These are phyloP conservation scores for Mesembrinibis cayennensis DNA, from an alignment of 2,113 vertebrate species.

Conservation along the genomic window DNA sequence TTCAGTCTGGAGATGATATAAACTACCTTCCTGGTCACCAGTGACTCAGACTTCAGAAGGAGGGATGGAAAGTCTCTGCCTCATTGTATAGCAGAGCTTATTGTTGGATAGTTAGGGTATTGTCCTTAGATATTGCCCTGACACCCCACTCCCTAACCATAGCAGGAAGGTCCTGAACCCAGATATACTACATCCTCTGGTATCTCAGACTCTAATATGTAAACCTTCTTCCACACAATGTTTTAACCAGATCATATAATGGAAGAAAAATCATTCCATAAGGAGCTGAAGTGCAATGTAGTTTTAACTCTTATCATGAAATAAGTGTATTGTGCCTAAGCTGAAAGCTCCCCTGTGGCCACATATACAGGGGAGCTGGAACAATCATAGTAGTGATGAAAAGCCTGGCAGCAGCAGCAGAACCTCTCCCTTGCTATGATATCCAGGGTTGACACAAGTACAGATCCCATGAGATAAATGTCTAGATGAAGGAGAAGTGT, in stretches of 20 bases:
- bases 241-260: neutral
- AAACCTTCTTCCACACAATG: neutral
- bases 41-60: neutral
- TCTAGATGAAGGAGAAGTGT: neutral
- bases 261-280: neutral
- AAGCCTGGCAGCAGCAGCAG: neutral
- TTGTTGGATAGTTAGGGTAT: neutral
- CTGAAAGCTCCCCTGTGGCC: neutral
- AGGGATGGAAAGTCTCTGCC: neutral
- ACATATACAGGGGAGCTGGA: neutral
- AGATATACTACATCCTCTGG: neutral
- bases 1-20: neutral
- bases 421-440: neutral
- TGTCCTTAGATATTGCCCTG: neutral
- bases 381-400: neutral
- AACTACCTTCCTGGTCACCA: neutral
- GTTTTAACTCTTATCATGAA: neutral
- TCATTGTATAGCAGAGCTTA: neutral
- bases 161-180: neutral
- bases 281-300: neutral
- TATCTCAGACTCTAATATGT: neutral
- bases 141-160: neutral
- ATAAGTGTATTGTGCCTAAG: neutral
- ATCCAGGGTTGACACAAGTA: neutral
- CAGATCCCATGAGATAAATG: neutral